Evolutionary conservation across 2,113 vertebrate species (phyloP).

Genomic region (Mesitornis unicolor): DNA sequence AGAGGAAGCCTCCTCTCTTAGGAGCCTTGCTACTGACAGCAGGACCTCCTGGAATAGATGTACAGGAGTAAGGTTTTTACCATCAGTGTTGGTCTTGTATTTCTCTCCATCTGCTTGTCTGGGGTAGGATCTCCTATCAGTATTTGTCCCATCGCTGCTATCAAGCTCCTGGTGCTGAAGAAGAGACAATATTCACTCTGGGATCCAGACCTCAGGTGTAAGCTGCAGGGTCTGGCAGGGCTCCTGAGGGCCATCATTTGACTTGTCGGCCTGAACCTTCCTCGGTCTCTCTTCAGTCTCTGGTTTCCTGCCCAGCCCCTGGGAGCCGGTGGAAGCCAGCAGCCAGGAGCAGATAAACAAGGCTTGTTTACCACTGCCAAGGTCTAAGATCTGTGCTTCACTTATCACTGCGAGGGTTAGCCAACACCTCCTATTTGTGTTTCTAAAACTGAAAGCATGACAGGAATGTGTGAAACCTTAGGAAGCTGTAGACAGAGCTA

Average conservation of each 20-base stretch:
- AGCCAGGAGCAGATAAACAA: not conserved
- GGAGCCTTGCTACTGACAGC: not conserved
- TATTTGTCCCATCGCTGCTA: not conserved
- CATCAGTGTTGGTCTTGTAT: not conserved
- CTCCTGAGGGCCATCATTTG: not conserved
- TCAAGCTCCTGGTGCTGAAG: not conserved
- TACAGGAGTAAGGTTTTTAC: not conserved
- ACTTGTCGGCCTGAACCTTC: not conserved
- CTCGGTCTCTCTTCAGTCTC: not conserved
- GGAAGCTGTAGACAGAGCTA: slow-evolving; percentile 7
- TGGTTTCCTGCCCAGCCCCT: not conserved
- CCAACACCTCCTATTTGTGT: not conserved
- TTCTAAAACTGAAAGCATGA: slow-evolving; percentile 14
- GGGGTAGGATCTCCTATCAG: not conserved
- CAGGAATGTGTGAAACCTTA: not conserved
- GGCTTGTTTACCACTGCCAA: not conserved
- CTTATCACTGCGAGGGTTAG: not conserved
- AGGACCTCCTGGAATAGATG: not conserved
- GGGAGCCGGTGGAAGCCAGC: not conserved
- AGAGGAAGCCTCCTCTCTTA: not conserved
- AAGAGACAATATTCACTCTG: not conserved
- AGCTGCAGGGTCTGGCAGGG: not conserved
- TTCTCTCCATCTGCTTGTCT: not conserved
- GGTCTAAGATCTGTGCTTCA: not conserved
- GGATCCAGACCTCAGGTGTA: not conserved